phyloP scores from a whole-genome alignment of 2,888 invertebrate genomes.

The Acleris literana region DNA sequence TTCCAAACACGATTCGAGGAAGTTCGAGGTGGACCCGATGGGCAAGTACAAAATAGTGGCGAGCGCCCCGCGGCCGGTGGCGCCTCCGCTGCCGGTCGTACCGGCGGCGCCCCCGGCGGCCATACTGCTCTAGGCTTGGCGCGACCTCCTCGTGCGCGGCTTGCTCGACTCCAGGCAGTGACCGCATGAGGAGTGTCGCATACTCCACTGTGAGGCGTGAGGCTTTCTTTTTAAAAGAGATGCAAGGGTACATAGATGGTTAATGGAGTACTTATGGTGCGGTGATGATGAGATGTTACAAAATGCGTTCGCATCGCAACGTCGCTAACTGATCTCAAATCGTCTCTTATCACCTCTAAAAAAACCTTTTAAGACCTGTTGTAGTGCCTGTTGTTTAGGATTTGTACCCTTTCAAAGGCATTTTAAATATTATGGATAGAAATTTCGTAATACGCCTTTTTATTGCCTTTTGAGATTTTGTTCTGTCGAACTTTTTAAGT shows the following conservation, averaged over 20 bases:
- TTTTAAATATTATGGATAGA: no score
- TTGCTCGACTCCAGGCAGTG: conserved; percentile 69
- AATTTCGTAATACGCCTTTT: no score
- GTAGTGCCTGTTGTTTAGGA: no score
- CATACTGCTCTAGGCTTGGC: conserved; percentile 79
- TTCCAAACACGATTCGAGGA: conserved; percentile 74
- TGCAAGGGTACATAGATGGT: background rate
- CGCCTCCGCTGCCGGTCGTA: conserved; percentile 58
- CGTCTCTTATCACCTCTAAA: no score
- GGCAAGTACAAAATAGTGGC: conserved; percentile 80
- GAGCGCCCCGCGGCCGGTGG: conserved; percentile 49
- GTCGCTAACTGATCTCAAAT: no score
- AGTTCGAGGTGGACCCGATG: conserved; percentile 76
- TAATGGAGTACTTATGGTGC: background rate
- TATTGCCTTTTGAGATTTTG: conserved; percentile 9
- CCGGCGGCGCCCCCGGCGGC: conserved; percentile 71
- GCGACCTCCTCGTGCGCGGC: conserved; percentile 81
- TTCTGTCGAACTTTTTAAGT: conserved; percentile 14
- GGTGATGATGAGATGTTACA: background rate
- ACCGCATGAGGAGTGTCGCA: conserved; percentile 72
- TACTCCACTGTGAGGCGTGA: background rate
- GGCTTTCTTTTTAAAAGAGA: conserved; percentile 4
- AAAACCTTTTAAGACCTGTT: no score
- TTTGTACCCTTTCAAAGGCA: no score
- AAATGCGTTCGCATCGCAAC: background rate